These are phyloP conservation scores for Elysia crispata DNA, from an alignment of 2,888 invertebrate species.

Conservation along the genomic window DNA sequence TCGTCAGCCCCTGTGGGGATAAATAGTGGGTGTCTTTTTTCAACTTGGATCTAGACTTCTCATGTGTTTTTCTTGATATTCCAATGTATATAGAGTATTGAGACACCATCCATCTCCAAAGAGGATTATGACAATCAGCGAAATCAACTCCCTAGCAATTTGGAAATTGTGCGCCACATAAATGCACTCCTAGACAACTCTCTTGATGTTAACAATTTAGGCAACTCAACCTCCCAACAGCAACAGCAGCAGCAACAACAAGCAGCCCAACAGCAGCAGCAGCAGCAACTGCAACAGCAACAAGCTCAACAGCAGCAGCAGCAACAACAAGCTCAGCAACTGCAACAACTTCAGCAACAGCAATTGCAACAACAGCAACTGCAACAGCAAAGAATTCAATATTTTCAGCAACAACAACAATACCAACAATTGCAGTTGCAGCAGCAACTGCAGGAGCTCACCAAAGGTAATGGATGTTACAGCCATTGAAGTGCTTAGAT, in stretches of 20 bases:
- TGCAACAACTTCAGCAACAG: slow-evolving; percentile 30
- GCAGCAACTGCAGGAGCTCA: background rate
- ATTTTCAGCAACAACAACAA: slow-evolving; percentile 23
- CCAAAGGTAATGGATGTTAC: background rate
- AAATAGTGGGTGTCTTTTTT: too few species aligned
- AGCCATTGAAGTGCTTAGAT: too few species aligned
- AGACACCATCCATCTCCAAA: slow-evolving; percentile 52
- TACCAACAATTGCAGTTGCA: slow-evolving; percentile 2
- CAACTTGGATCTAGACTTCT: too few species aligned
- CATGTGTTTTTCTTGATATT: too few species aligned
- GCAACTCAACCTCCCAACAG: background rate
- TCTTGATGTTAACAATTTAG: slow-evolving; percentile 70
- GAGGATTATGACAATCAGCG: slow-evolving; percentile 54
- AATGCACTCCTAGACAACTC: slow-evolving; percentile 77
- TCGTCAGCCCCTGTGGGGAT: too few species aligned
- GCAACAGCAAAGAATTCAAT: background rate
- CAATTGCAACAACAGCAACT: background rate
- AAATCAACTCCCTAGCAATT: slow-evolving; percentile 56
- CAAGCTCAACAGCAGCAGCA: slow-evolving; percentile 30
- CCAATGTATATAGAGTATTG: too few species aligned
- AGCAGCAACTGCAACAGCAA: slow-evolving; percentile 2
- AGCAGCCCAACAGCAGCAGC: slow-evolving; percentile 27
- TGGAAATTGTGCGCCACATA: slow-evolving; percentile 76
- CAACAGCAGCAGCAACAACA: slow-evolving; percentile 24
- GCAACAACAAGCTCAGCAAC: slow-evolving; percentile 5